These are phyloP conservation scores for Pseudorectes ferrugineus DNA, from an alignment of 2,113 vertebrate species.

Conservation along the genomic window DNA sequence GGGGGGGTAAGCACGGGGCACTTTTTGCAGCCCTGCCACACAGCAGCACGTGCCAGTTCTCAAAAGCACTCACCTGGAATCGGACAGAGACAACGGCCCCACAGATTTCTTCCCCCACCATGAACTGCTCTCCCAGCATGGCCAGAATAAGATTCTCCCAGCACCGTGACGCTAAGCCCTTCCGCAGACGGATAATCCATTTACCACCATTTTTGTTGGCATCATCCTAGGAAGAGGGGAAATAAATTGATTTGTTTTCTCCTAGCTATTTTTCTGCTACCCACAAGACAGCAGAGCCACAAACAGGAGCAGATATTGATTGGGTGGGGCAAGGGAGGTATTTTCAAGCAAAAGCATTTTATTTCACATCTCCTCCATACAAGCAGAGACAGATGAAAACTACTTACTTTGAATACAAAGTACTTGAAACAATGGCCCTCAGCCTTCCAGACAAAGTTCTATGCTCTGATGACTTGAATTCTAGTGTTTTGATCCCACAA, in stretches of 20 bases:
- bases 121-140: conserved; percentile 83
- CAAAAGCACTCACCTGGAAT: conserved; percentile 74
- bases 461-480: background rate
- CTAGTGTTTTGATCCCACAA: background rate
- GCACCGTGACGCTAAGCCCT: conserved; percentile 81
- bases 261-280: background rate
- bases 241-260: conserved; percentile 36
- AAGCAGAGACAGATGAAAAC: background rate
- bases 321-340: background rate
- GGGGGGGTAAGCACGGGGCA: background rate
- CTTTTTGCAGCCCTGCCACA: background rate
- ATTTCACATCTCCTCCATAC: background rate
- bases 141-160: conserved; percentile 85
- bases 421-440: background rate
- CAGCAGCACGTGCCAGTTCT: accelerated
- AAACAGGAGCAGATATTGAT: conserved; percentile 13
- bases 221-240: conserved; percentile 72
- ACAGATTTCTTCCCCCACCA: conserved; percentile 84
- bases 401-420: background rate
- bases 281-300: background rate
- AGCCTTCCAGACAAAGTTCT: background rate
- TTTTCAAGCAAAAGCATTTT: background rate
- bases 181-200: conserved; percentile 83
- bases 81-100: conserved; percentile 83
- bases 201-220: conserved; percentile 86